Percentiles rank a stretch among this genome's conserved stretches.
Conservation (phyloP, 2,113 vertebrate genomes). For the Salvelinus namaycush region DNA sequence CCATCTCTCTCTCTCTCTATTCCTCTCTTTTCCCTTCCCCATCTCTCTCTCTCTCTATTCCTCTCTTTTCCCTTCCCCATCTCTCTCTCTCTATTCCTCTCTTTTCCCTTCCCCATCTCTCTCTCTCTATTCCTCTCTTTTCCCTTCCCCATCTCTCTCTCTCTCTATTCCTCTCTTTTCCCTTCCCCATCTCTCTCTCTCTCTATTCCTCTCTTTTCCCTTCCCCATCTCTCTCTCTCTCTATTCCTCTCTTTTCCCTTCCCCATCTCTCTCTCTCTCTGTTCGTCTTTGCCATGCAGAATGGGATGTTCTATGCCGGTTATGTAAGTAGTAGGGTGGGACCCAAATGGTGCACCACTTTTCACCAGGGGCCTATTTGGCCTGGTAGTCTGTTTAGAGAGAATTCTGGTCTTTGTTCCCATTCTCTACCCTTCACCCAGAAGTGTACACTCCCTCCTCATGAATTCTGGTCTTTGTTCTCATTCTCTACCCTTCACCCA, state of each 20-base stretch:
- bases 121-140: no score
- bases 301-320: conserved; percentile 89
- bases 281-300: conserved; percentile 71
- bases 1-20: background rate
- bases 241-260: background rate
- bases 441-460: no score
- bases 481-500: no score
- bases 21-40: background rate
- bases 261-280: background rate
- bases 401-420: no score
- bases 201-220: background rate
- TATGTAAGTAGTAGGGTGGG: conserved; percentile 83
- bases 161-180: background rate
- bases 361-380: background rate
- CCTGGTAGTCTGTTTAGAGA: background rate
- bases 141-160: background rate
- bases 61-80: background rate
- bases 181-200: background rate
- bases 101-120: no score
- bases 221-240: no score
- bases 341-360: conserved; percentile 5
- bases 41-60: conserved; percentile 7
- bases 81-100: no score
- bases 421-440: no score
- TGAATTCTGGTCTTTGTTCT: no score